Conservation (phyloP, 92 coral and sea anemone genomes). For the Meandrina meandrites region DNA sequence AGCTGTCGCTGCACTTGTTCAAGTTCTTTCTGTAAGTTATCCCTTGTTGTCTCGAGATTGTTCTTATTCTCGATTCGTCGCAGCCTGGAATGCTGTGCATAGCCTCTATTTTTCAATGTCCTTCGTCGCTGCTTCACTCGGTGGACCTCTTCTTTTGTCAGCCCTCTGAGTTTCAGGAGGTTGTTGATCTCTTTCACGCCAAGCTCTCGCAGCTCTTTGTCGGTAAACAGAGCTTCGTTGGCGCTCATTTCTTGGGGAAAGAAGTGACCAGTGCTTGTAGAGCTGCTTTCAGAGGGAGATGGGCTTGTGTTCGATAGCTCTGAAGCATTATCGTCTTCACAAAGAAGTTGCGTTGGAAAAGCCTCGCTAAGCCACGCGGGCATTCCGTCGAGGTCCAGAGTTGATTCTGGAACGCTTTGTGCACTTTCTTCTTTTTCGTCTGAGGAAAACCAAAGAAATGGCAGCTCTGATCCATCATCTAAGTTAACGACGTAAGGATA, state of each 20-base stretch:
- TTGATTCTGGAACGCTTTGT: conserved; percentile 11
- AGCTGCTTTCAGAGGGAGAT: conserved; percentile 28
- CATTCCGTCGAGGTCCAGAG: conserved; percentile 32
- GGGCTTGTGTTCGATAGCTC: conserved; percentile 12
- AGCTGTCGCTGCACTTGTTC: conserved; percentile 42
- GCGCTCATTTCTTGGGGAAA: conserved; percentile 20
- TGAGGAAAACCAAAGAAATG: neutral
- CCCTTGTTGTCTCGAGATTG: conserved; percentile 44
- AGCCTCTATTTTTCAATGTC: conserved; percentile 84
- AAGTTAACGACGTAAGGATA: neutral
- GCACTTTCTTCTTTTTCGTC: conserved; percentile 23
- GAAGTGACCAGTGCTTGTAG: conserved; percentile 23
- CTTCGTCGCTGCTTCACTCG: conserved; percentile 70
- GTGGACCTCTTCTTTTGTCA: conserved; percentile 44
- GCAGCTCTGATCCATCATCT: conserved; percentile 6
- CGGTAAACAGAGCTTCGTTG: conserved; percentile 34
- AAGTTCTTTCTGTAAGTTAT: conserved; percentile 43
- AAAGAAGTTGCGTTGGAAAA: neutral
- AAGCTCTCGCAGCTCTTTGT: conserved; percentile 51
- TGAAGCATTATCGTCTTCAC: neutral
- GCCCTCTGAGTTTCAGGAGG: conserved; percentile 60
- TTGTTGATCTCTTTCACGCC: conserved; percentile 78
- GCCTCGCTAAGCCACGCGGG: conserved; percentile 43
- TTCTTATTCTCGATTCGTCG: conserved; percentile 68
- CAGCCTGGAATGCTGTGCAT: conserved; percentile 82